Evolutionary conservation across 2,113 vertebrate species (phyloP).

Genomic region (Taurulus bubalis): DNA sequence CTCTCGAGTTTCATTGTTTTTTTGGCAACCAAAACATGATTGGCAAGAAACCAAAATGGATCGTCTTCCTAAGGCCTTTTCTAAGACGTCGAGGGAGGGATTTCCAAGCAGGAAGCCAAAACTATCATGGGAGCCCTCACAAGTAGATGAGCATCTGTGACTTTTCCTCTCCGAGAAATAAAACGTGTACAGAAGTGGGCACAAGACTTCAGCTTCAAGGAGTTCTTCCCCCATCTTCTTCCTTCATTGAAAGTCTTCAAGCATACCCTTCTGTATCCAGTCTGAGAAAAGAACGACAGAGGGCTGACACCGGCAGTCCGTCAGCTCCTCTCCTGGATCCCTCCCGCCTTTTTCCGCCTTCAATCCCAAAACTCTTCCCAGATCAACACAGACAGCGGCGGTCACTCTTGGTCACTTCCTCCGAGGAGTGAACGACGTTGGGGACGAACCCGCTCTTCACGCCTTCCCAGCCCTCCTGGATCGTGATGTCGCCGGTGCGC

Average conservation of each 20-base stretch:
- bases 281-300: conserved; percentile 37
- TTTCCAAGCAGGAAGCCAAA: conserved; percentile 22
- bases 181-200: conserved; percentile 29
- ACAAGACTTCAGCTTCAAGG: conserved; percentile 21
- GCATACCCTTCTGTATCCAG: conserved; percentile 27
- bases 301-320: conserved; percentile 43
- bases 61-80: conserved; percentile 65
- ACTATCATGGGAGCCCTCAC: conserved; percentile 14
- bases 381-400: conserved; percentile 95
- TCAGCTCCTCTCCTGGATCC: conserved; percentile 40
- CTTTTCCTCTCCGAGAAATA: conserved; percentile 28
- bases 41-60: conserved; percentile 22
- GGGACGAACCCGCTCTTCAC: conserved; percentile 99
- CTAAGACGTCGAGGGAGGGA: conserved; percentile 24
- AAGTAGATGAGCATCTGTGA: conserved; percentile 18
- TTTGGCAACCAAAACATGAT: conserved; percentile 1
- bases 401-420: conserved; percentile 96
- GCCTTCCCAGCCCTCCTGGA: conserved; percentile 99
- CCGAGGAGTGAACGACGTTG: conserved; percentile 96
- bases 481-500: conserved; percentile 94
- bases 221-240: conserved; percentile 10
- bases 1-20: conserved; percentile 9
- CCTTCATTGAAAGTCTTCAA: conserved; percentile 15
- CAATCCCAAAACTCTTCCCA: conserved; percentile 34
- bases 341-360: conserved; percentile 7